Evolutionary conservation across 92 coral and sea anemone species (phyloP).

Genomic region (Hydrozoanthus gracilis): DNA sequence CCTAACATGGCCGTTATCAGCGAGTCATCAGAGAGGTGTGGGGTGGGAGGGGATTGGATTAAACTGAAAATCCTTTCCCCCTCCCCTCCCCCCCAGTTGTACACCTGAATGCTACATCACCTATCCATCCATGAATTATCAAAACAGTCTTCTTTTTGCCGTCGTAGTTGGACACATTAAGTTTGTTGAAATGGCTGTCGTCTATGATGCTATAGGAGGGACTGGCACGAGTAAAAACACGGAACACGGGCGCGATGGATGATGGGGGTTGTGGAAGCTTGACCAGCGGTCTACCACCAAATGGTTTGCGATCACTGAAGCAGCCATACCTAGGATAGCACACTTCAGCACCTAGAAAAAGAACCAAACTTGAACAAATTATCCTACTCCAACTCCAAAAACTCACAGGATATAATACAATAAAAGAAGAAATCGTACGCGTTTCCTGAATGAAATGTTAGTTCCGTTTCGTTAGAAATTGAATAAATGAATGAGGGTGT

Average conservation of each 20-base stretch:
- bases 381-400: too few relatives aligned
- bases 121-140: constrained; percentile 72
- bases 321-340: constrained; percentile 76
- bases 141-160: constrained; percentile 60
- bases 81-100: too few relatives aligned
- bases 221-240: constrained; percentile 69
- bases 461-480: too few relatives aligned
- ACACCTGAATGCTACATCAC: constrained; percentile 23
- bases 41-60: too few relatives aligned
- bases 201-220: constrained; percentile 55
- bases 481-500: too few relatives aligned
- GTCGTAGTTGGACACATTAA: constrained; percentile 60
- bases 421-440: too few relatives aligned
- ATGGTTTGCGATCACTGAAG: constrained; percentile 60
- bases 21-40: too few relatives aligned
- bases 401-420: too few relatives aligned
- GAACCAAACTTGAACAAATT: neutral
- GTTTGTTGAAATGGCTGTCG: constrained; percentile 60
- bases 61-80: too few relatives aligned
- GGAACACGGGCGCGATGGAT: constrained; percentile 62
- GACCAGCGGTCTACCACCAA: constrained; percentile 47
- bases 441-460: too few relatives aligned
- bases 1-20: too few relatives aligned
- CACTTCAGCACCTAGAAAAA: constrained; percentile 49
- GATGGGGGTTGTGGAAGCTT: constrained; percentile 62